phyloP scores from a whole-genome alignment of 2,113 vertebrate species.

The Chunga burmeisteri region DNA sequence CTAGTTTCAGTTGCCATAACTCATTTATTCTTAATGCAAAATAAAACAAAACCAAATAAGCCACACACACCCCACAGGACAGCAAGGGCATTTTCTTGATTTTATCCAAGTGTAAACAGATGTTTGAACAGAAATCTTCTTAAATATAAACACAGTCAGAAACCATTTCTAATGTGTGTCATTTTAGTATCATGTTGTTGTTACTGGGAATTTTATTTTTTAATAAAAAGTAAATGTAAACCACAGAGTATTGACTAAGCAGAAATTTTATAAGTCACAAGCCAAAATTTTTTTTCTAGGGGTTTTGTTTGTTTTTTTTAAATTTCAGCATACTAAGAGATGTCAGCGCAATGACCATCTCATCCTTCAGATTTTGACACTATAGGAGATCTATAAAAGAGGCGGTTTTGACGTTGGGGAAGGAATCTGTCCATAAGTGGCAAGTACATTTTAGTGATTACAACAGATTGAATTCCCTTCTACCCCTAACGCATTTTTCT shows the following conservation, averaged over 20 bases:
- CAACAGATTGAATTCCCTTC: neutral
- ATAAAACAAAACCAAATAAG: slow-evolving; percentile 8
- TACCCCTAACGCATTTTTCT: neutral
- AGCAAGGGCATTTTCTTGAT: neutral
- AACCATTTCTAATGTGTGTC: neutral
- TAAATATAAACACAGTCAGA: neutral
- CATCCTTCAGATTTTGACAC: neutral
- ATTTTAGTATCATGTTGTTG: neutral
- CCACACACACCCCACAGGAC: neutral
- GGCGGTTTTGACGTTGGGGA: neutral
- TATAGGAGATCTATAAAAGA: neutral
- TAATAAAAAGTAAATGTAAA: slow-evolving; percentile 13
- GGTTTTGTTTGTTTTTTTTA: neutral
- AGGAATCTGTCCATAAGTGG: neutral
- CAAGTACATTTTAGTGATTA: neutral
- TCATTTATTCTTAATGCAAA: neutral
- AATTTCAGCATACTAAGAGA: neutral
- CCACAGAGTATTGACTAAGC: neutral
- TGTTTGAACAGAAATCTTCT: neutral
- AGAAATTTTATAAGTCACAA: neutral
- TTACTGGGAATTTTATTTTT: neutral
- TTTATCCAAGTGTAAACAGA: slow-evolving; percentile 24
- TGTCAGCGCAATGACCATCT: neutral
- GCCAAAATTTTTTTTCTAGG: neutral
- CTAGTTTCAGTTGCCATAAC: neutral